phyloP scores from a whole-genome alignment of 2,113 vertebrate species.

The Cacatua alba region DNA sequence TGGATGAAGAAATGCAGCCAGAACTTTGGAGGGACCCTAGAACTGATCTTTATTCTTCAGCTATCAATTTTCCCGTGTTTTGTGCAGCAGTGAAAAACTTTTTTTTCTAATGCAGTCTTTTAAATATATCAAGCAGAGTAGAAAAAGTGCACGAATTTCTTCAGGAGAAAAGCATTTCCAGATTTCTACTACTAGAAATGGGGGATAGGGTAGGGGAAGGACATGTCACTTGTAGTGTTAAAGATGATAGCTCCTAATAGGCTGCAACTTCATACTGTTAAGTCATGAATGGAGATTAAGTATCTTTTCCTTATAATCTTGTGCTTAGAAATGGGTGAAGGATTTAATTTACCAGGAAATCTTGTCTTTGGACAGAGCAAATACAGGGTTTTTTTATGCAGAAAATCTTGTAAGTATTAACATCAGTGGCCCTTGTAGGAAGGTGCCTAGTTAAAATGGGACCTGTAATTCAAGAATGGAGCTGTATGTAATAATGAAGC shows the following conservation, averaged over 20 bases:
- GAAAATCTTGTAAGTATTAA: background rate
- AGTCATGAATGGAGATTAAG: background rate
- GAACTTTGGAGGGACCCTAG: background rate
- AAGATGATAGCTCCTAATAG: background rate
- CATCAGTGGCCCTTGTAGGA: background rate
- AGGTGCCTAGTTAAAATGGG: background rate
- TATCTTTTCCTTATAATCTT: background rate
- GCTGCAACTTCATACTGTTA: background rate
- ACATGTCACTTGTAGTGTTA: background rate
- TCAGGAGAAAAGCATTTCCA: background rate
- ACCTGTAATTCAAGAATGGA: background rate
- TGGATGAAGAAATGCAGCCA: background rate
- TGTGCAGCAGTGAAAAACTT: background rate
- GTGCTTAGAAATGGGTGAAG: background rate
- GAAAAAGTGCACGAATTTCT: background rate
- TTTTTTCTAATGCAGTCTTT: background rate
- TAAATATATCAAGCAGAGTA: background rate
- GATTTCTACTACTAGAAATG: background rate
- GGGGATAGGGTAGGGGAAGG: accelerated
- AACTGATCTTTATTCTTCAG: background rate
- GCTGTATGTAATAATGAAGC: background rate
- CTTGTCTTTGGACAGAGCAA: background rate
- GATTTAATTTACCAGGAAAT: background rate
- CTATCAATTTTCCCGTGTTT: background rate
- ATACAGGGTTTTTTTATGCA: background rate